These are phyloP conservation scores for Watsonalla cultraria DNA, from an alignment of 2,888 invertebrate species.

Conservation along the genomic window DNA sequence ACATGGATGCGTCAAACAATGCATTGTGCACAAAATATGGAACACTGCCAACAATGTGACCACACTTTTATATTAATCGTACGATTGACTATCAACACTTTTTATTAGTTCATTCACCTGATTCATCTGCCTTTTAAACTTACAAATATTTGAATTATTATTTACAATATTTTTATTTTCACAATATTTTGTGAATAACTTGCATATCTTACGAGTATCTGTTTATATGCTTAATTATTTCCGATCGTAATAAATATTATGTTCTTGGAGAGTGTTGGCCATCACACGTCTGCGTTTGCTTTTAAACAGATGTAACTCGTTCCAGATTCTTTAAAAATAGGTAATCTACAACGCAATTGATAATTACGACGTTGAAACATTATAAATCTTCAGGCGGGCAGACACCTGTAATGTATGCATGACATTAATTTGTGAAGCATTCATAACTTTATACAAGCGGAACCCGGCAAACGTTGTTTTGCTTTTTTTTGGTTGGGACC, in stretches of 20 bases:
- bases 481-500: too few relatives aligned
- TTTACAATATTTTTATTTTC: background rate
- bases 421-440: too few relatives aligned
- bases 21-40: slow-evolving; percentile 31
- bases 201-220: slow-evolving; percentile 22
- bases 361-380: slow-evolving; percentile 1
- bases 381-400: background rate
- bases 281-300: slow-evolving; percentile 44
- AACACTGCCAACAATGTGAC: slow-evolving; percentile 35
- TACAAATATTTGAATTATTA: background rate
- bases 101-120: slow-evolving; percentile 54
- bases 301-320: slow-evolving; percentile 54
- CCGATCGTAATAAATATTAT: slow-evolving; percentile 54
- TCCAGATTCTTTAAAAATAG: slow-evolving; percentile 45
- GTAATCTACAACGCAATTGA: slow-evolving; percentile 33
- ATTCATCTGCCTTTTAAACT: slow-evolving; percentile 9
- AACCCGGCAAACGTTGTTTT: too few relatives aligned
- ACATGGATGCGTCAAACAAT: slow-evolving; percentile 14
- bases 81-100: slow-evolving; percentile 29
- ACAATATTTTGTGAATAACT: slow-evolving; percentile 7
- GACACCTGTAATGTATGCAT: background rate
- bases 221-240: slow-evolving; percentile 56
- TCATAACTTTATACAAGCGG: too few relatives aligned
- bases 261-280: slow-evolving; percentile 39
- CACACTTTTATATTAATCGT: slow-evolving; percentile 35